Base-by-base conservation (phyloP, 1,140 invertebrate genomes). In the Riptortus pedestris region DNA sequence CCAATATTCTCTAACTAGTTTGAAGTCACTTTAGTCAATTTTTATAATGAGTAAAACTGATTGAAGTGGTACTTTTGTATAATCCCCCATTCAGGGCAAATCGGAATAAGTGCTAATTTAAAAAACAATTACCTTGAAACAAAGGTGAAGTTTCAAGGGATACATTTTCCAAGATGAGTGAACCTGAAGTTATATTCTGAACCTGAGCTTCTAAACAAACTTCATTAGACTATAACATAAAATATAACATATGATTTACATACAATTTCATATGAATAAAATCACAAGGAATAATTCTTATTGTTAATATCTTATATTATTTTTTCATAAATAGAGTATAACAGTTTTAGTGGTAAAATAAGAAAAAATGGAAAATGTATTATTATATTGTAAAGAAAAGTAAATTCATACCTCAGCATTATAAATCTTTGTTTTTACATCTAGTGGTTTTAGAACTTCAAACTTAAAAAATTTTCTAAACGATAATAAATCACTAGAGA, bases 341-440 rank as follows among this genome's bases (percentile, higher is more conserved):
- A 43, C 11, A 11, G n/a, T 11, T 43, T n/a, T n/a, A 43, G 11
- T 43, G 38, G 11, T 43, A 11, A 43, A 43, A n/a, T n/a, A n/a
- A n/a, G n/a, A n/a, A n/a, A n/a, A n/a, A n/a, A n/a, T n/a, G n/a
- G n/a, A n/a, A n/a, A 43, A 43, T 11, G 38, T 11, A n/a, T n/a
- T 11, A 43, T 11, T 43, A 58, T 43, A 65, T 43, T 43, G n/a
- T n/a, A n/a, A n/a, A n/a, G n/a, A 67, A 71, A 79, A 85, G n/a
- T n/a, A n/a, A n/a, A n/a, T n/a, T n/a, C n/a, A n/a, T n/a, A n/a
- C 85, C 82, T 97, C 93, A 18, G 91, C 88, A 83, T 95, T 96
- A 73, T 93, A 97, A 76, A 98, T 96, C 73, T 98, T 98, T 2
- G 95, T 98, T 78, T 97, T 96, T 0, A 99, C 93, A 83, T 99